phyloP scores from a whole-genome alignment of 2,888 invertebrate species.

The Hypena proboscidalis region DNA sequence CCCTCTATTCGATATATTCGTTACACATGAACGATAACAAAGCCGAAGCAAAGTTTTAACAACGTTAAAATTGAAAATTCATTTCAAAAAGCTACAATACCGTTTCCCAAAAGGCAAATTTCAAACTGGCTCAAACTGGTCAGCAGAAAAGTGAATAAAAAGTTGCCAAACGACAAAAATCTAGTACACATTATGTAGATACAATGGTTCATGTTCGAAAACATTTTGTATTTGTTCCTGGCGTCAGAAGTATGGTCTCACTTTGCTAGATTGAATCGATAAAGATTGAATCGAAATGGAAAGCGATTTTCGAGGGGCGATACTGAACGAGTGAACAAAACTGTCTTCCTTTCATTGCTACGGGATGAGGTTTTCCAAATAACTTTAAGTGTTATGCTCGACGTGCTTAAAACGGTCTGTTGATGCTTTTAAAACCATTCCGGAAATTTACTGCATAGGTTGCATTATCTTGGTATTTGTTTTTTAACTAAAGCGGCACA shows the following conservation, averaged over 20 bases:
- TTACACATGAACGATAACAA: too few species aligned
- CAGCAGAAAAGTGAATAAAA: constrained; percentile 24
- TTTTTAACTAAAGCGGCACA: constrained; percentile 16
- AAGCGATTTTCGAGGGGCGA: constrained; percentile 42
- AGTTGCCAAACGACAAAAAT: constrained; percentile 24
- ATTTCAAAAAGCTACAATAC: constrained; percentile 7
- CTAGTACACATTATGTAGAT: constrained; percentile 20
- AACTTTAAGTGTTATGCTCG: constrained; percentile 19
- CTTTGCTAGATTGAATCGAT: constrained; percentile 54
- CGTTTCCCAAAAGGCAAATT: too few species aligned
- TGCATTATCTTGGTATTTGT: constrained; percentile 20
- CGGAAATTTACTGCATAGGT: constrained; percentile 16
- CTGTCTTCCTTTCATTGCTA: constrained; percentile 31
- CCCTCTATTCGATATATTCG: too few species aligned
- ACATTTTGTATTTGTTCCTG: constrained; percentile 23
- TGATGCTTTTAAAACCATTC: constrained; percentile 29
- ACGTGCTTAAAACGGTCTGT: constrained; percentile 25
- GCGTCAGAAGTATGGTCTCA: constrained; percentile 36
- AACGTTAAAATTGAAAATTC: constrained; percentile 11
- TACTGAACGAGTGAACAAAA: constrained; percentile 13
- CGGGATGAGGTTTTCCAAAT: constrained; percentile 36
- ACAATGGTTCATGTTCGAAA: constrained; percentile 30
- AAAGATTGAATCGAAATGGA: constrained; percentile 37
- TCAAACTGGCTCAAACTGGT: too few species aligned
- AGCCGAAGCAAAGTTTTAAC: neutral